These are phyloP conservation scores for Apteryx owenii DNA, from an alignment of 2,113 vertebrate genomes.

Conservation along the genomic window DNA sequence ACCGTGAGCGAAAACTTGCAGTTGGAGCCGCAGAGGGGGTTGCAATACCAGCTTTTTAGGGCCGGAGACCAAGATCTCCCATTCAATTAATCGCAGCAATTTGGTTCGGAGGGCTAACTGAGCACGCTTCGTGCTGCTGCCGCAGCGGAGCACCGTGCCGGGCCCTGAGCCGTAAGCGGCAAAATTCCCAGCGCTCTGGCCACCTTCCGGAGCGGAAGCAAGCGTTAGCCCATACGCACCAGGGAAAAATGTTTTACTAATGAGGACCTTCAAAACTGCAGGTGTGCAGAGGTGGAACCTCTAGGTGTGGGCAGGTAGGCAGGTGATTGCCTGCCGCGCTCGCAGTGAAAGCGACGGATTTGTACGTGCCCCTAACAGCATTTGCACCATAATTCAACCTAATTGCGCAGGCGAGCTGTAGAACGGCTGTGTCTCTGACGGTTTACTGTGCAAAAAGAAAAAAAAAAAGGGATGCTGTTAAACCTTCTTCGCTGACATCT, in stretches of 20 bases:
- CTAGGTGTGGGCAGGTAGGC: neutral
- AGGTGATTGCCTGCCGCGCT: conserved; percentile 48
- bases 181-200: too few relatives aligned
- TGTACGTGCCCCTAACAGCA: conserved; percentile 54
- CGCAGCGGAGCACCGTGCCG: too few relatives aligned
- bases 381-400: conserved; percentile 78
- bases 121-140: neutral
- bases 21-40: neutral
- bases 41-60: neutral
- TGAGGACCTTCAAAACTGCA: conserved; percentile 12
- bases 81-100: conserved; percentile 46
- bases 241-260: conserved; percentile 32
- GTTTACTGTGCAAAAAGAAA: conserved; percentile 35
- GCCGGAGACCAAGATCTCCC: conserved; percentile 24
- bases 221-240: too few relatives aligned
- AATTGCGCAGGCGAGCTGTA: conserved; percentile 73
- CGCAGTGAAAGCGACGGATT: conserved; percentile 64
- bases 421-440: conserved; percentile 67
- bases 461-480: conserved; percentile 53
- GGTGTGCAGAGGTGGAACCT: neutral
- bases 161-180: too few relatives aligned
- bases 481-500: conserved; percentile 83
- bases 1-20: conserved; percentile 28
- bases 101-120: conserved; percentile 16
- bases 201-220: too few relatives aligned